Percentiles rank a stretch among this genome's conserved stretches.
Evolutionary conservation across 2,113 vertebrate genomes (phyloP).

Genomic region (Cathartes aura): DNA sequence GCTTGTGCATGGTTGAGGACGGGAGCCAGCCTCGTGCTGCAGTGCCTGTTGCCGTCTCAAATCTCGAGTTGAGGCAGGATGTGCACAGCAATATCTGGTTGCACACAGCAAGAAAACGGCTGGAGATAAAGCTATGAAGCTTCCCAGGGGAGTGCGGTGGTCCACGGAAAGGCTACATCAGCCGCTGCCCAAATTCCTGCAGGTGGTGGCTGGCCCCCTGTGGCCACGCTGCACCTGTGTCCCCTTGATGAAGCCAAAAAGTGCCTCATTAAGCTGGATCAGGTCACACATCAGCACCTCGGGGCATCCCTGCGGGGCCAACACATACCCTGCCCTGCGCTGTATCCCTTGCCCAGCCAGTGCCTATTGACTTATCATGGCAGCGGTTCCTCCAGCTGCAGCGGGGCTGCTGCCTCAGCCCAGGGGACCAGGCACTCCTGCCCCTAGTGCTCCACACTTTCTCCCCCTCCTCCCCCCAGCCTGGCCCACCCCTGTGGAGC

Average conservation of each 20-base stretch:
- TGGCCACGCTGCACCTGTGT: neutral
- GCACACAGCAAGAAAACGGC: neutral
- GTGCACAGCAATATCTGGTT: neutral
- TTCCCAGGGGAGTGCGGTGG: neutral
- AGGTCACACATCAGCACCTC: rapidly evolving
- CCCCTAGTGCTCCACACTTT: neutral
- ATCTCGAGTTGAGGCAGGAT: neutral
- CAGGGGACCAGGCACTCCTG: neutral
- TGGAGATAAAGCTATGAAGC: neutral
- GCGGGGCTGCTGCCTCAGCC: neutral
- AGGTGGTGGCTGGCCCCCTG: neutral
- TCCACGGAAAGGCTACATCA: neutral
- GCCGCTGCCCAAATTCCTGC: neutral
- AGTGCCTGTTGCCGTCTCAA: rapidly evolving
- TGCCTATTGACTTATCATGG: rapidly evolving
- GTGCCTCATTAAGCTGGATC: neutral
- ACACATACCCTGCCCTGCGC: rapidly evolving
- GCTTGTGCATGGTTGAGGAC: rapidly evolving
- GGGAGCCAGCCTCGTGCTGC: neutral
- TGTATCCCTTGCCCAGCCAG: no score
- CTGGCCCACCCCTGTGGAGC: no score
- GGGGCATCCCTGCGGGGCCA: rapidly evolving
- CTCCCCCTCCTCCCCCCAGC: neutral
- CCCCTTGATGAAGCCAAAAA: neutral
- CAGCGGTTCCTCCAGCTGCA: neutral